A percentile compares a stretch with the other conserved stretches of the same genome.
These are phyloP conservation scores for Drosophila tani DNA, from an alignment of 1,140 invertebrate genomes.

Conservation along the genomic window DNA sequence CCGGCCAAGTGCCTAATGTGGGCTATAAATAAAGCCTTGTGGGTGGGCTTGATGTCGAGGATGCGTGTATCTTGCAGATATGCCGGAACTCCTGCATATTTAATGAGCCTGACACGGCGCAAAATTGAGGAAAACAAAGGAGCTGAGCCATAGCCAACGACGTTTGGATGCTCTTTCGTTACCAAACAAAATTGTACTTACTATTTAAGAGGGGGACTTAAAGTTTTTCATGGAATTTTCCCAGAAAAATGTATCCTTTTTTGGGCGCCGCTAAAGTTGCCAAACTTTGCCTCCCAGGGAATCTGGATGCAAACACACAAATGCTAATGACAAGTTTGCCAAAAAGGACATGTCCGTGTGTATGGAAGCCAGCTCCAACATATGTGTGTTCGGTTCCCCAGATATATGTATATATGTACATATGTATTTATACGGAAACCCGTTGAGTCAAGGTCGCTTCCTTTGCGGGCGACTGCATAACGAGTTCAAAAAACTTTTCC, in stretches of 20 bases:
- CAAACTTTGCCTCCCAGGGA: slow-evolving; percentile 21
- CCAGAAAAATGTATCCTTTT: not conserved
- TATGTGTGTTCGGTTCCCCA: not conserved
- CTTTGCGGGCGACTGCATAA: slow-evolving; percentile 45
- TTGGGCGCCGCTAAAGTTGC: too few relatives aligned
- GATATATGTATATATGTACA: not conserved
- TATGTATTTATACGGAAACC: slow-evolving; percentile 5
- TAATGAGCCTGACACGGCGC: slow-evolving; percentile 44
- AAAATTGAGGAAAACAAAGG: slow-evolving; percentile 29
- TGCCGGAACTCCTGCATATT: slow-evolving; percentile 51
- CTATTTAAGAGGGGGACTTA: not conserved
- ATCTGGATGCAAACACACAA: slow-evolving; percentile 20
- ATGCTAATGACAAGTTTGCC: slow-evolving; percentile 49
- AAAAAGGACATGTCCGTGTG: slow-evolving; percentile 36
- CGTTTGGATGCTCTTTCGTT: slow-evolving; percentile 1
- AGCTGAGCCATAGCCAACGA: not conserved
- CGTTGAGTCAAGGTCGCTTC: slow-evolving; percentile 40
- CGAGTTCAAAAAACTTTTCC: slow-evolving; percentile 49
- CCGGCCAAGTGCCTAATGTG: slow-evolving; percentile 47
- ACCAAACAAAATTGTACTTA: too few relatives aligned
- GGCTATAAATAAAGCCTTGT: slow-evolving; percentile 43
- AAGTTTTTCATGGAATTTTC: slow-evolving; percentile 8
- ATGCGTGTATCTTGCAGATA: slow-evolving; percentile 37
- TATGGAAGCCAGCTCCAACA: not conserved
- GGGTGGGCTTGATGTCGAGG: slow-evolving; percentile 18